Base-by-base conservation (phyloP, 35 echinoderm and acorn worm genomes). In the Ophiothrix spiculata region DNA sequence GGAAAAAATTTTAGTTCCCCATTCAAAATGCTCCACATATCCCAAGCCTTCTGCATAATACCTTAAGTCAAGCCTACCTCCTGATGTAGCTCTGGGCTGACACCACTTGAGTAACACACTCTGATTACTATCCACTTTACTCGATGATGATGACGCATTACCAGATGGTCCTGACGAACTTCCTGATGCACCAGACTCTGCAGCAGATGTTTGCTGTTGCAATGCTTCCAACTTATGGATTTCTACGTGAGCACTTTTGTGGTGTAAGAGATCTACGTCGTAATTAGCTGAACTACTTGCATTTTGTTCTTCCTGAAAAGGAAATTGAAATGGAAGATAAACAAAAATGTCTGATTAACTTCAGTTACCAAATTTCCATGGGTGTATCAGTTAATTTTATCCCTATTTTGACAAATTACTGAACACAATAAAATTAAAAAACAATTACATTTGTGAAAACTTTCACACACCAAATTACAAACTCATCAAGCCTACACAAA, bases 261-360 rank as follows among this genome's bases (percentile, higher is more conserved):
- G 81, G 73, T 93, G 91, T 4, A 93, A 88, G 4, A 97, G 81
- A 56, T 90, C 95, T 37, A 97, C 95, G 45, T 97, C 95, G 78
- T 97, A 97, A 75, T 97, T 97, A 39, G 95, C 95, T 17, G 95
- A 97, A 36, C 91, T 93, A 36, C 85, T 90, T 29, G 95, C 91
- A 88, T 97, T 97, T 54, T 97, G 95, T 63, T 97, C 95, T 77
- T 97, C 95, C 95, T 97, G 39, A 8, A n/a, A n/a, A n/a, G n/a
- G n/a, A n/a, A n/a, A n/a, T n/a, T n/a, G n/a, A n/a, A n/a, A n/a
- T n/a, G n/a, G n/a, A n/a, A n/a, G n/a, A n/a, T n/a, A n/a, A n/a
- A n/a, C n/a, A n/a, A n/a, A n/a, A n/a, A n/a, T n/a, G n/a, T n/a
- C n/a, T n/a, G n/a, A n/a, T n/a, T n/a, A n/a, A n/a, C n/a, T n/a